Evolutionary conservation across 2,888 invertebrate species (phyloP).

Genomic region (Dichetophora obliterata): DNA sequence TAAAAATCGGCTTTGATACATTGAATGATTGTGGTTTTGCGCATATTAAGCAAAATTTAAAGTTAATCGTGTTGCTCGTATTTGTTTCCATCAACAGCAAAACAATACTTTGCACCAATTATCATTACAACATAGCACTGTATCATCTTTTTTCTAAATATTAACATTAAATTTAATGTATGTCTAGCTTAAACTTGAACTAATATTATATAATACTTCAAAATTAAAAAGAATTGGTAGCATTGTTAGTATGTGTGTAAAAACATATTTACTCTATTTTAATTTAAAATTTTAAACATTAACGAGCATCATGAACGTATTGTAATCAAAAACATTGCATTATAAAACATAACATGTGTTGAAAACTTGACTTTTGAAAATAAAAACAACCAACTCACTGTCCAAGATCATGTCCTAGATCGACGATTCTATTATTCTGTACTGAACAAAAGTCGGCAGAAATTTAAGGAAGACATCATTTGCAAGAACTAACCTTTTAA

Average conservation of each 20-base stretch:
- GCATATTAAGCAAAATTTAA: neutral
- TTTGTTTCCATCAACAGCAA: slow-evolving; percentile 4
- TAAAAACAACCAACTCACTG: no score
- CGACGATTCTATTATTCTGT: no score
- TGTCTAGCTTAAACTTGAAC: neutral
- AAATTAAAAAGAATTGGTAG: neutral
- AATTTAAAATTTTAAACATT: neutral
- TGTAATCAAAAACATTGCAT: no score
- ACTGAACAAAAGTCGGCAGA: no score
- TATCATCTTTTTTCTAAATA: neutral
- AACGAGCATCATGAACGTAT: no score
- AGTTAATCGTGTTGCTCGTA: neutral
- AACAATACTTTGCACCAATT: slow-evolving; percentile 9
- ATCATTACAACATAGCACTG: slow-evolving; percentile 2
- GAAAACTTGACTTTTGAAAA: no score
- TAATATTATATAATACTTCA: slow-evolving; percentile 5
- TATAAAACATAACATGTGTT: no score
- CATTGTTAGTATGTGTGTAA: neutral
- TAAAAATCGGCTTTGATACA: neutral
- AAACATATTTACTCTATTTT: neutral
- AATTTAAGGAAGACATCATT: no score
- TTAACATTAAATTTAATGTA: slow-evolving; percentile 1
- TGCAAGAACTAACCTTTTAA: no score
- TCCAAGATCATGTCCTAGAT: no score
- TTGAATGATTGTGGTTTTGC: slow-evolving; percentile 17